Percentiles rank a stretch among this genome's conserved stretches.
Conservation (phyloP, 2,888 invertebrate genomes). For the Lamellibrachia columna region DNA sequence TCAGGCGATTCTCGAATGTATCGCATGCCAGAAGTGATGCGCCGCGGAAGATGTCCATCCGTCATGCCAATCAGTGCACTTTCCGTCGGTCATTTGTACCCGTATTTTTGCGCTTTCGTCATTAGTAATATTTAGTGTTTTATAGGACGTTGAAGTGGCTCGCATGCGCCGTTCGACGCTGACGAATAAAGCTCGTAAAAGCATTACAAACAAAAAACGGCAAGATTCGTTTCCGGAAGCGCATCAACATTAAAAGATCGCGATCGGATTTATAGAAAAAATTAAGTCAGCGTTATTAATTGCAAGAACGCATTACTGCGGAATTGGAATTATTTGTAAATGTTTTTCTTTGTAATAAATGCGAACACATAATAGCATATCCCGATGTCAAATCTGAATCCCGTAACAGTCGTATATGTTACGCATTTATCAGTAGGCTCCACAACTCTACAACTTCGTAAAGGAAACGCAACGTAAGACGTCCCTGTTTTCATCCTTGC, state of each 20-base stretch:
- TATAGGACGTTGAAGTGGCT: background rate
- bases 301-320: constrained; percentile 4
- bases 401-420: too few species aligned
- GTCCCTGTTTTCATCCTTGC: too few species aligned
- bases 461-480: too few species aligned
- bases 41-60: constrained; percentile 12
- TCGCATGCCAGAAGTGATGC: background rate
- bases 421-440: too few species aligned
- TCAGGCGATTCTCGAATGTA: constrained; percentile 11
- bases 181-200: background rate
- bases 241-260: background rate
- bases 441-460: too few species aligned
- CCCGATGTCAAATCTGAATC: too few species aligned
- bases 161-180: background rate
- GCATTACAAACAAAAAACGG: background rate
- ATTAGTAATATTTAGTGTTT: background rate
- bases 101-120: background rate
- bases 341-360: background rate
- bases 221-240: background rate
- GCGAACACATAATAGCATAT: background rate
- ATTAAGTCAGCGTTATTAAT: background rate
- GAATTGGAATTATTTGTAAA: background rate
- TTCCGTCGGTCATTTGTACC: background rate
- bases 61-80: constrained; percentile 6
- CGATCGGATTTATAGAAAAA: background rate